Evolutionary conservation across 2,888 invertebrate species (phyloP), one percentile per base, ranked within the genome.

Genomic region (Hedychridium roseum): DNA sequence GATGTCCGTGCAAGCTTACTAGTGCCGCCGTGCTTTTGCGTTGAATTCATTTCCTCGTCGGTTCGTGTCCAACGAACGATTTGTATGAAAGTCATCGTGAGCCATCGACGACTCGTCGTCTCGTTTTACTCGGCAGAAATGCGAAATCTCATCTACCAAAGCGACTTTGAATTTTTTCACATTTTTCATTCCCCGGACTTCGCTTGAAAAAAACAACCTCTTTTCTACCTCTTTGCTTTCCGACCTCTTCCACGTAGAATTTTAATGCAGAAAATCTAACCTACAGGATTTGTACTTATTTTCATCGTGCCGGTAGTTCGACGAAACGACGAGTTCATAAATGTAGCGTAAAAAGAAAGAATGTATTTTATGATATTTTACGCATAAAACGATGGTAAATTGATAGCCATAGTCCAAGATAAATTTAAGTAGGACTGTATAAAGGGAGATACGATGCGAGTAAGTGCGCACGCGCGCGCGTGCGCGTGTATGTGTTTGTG

Each of bases 1-100:
- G 69, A 75, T 76, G 76, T 76, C 76, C 76, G 76, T 77, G 76
- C 76, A 77, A 77, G 76, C 76, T 77, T 76, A 71, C 70, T 76
- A 76, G 76, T 76, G 76, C 76, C 76, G 76, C 76, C 68, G 60
- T 60, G 52, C 56, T 64, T 64, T 65, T 66, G 59, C 53, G 65
- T 65, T 66, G 46, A 50, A 48, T 59, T 56, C 52, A 50, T 57
- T 68, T 64, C 64, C 55, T n/a, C 26, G 51, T 66, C 63, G 60
- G n/a, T 66, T 66, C 64, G 68, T 64, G 61, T 54, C 57, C 56
- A 56, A 54, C 52, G 59, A 63, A 68, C 59, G 60, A 70, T 66
- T 66, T 63, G 60, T 68, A 67, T 60, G 68, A 70, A 68, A 69
- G 66, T 69, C 63, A 62, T 61, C 53, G 63, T 59, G 52, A 64